Evolutionary conservation across 1,140 invertebrate species (phyloP).

Genomic region (Ceratoteleas bidentatus): DNA sequence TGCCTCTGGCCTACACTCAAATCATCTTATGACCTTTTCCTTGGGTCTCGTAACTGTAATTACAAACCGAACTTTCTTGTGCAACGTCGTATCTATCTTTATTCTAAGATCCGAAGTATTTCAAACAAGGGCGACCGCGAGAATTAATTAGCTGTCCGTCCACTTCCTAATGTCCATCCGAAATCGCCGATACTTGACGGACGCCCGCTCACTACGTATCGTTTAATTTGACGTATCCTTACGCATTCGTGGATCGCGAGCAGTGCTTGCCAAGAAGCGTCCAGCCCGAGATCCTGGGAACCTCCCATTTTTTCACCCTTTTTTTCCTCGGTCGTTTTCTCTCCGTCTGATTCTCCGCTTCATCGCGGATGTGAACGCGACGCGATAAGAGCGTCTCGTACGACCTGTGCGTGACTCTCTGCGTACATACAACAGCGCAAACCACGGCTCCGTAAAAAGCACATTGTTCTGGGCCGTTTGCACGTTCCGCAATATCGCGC

Average conservation of each 20-base stretch:
- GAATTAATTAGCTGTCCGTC: too few species aligned
- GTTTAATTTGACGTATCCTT: constrained; percentile 60
- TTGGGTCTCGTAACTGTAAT: too few species aligned
- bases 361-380: constrained; percentile 76
- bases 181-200: too few species aligned
- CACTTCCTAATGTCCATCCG: too few species aligned
- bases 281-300: constrained; percentile 72
- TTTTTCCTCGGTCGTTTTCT: constrained; percentile 68
- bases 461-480: constrained; percentile 68
- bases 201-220: constrained; percentile 6
- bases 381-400: constrained; percentile 71
- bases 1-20: too few species aligned
- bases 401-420: constrained; percentile 74
- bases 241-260: constrained; percentile 65
- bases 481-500: constrained; percentile 64
- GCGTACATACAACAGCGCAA: constrained; percentile 56
- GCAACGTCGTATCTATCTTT: too few species aligned
- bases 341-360: constrained; percentile 73
- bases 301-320: constrained; percentile 66
- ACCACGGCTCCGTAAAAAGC: constrained; percentile 55
- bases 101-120: too few species aligned
- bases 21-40: too few species aligned
- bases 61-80: too few species aligned
- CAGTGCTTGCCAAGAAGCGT: constrained; percentile 52
- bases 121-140: too few species aligned